Percentiles rank a stretch among this genome's conserved stretches.
Evolutionary conservation across 2,113 vertebrate species (phyloP).

Genomic region (Noturus placidus): DNA sequence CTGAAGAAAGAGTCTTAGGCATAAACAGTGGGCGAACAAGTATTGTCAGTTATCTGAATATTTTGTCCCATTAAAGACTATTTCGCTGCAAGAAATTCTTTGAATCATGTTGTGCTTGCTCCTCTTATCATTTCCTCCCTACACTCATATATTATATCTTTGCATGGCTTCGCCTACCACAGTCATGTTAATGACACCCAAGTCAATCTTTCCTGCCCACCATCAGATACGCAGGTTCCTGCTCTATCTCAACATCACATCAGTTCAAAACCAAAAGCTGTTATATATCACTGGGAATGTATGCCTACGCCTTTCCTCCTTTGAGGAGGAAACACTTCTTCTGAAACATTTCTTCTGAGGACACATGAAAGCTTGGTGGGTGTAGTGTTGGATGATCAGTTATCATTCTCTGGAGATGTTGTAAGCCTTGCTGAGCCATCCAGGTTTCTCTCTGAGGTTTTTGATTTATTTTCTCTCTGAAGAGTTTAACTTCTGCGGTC

Average conservation of each 20-base stretch:
- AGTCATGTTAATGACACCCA: background rate
- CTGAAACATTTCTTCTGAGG: constrained; percentile 3
- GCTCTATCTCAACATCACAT: background rate
- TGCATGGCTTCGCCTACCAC: constrained; percentile 1
- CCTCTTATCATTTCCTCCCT: background rate
- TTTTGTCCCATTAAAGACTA: background rate
- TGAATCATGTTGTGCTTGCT: too few species aligned
- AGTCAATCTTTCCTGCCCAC: background rate
- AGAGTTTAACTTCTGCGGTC: background rate
- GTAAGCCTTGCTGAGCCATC: background rate
- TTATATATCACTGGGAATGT: background rate
- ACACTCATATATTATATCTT: too few species aligned
- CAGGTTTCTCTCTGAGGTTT: background rate
- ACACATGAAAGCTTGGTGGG: background rate
- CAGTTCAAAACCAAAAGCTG: background rate
- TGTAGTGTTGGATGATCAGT: background rate
- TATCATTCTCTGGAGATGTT: constrained; percentile 8
- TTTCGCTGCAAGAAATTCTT: background rate
- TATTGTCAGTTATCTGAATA: background rate
- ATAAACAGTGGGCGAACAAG: background rate
- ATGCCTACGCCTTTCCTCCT: background rate
- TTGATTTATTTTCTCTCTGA: background rate
- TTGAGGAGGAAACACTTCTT: too few species aligned
- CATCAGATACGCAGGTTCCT: background rate
- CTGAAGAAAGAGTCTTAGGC: background rate